Evolutionary conservation across 2,888 invertebrate genomes (phyloP).

Genomic region (Phyllotreta cruciferae): DNA sequence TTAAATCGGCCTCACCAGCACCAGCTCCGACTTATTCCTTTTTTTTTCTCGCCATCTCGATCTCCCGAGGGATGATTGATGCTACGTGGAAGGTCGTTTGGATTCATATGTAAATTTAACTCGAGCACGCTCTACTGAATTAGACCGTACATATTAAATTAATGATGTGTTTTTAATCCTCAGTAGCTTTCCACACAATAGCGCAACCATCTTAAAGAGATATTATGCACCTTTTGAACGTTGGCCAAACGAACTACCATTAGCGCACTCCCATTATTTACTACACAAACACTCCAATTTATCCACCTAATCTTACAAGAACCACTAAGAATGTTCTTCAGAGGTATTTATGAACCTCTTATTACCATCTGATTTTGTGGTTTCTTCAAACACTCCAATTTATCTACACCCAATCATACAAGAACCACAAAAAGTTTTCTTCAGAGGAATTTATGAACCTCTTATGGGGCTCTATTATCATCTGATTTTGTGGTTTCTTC

Average conservation of each 20-base stretch:
- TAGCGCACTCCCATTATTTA: slow-evolving; percentile 1
- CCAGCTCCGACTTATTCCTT: background rate
- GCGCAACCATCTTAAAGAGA: slow-evolving; percentile 36
- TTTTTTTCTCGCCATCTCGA: slow-evolving; percentile 24
- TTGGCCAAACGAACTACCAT: slow-evolving; percentile 33
- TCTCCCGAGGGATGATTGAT: slow-evolving; percentile 33
- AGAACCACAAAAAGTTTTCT: too few species aligned
- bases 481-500: too few species aligned
- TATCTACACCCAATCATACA: too few species aligned
- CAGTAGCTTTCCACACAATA: slow-evolving; percentile 41
- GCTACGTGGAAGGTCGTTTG: slow-evolving; percentile 36
- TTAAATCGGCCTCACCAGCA: slow-evolving; percentile 13
- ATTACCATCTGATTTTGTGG: too few species aligned
- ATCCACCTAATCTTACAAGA: too few species aligned
- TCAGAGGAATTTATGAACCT: too few species aligned
- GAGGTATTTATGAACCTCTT: too few species aligned
- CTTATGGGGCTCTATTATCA: too few species aligned
- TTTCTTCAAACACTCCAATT: too few species aligned
- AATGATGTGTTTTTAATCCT: slow-evolving; percentile 45
- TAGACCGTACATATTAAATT: slow-evolving; percentile 45
- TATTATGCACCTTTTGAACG: slow-evolving; percentile 42
- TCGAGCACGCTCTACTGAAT: slow-evolving; percentile 45
- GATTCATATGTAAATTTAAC: slow-evolving; percentile 49
- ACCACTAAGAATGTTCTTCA: too few species aligned
- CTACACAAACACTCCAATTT: too few species aligned